Evolutionary conservation across 2,888 invertebrate genomes (phyloP).

Genomic region (Microctonus brassicae): DNA sequence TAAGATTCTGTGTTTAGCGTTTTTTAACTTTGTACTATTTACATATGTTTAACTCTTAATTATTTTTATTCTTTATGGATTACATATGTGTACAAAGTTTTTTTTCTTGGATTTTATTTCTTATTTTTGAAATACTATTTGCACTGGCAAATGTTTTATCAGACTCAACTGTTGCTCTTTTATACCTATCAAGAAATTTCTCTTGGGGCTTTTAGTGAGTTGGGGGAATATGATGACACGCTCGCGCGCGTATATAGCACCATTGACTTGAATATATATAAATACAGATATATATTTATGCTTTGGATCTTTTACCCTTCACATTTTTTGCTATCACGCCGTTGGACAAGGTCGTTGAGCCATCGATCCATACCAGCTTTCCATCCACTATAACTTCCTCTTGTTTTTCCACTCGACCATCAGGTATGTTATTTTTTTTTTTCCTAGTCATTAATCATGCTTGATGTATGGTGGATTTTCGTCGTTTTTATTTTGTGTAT

Average conservation of each 20-base stretch:
- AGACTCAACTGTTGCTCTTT: conserved; percentile 31
- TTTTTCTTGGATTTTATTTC: not conserved
- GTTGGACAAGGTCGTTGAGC: conserved; percentile 26
- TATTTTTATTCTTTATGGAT: not conserved
- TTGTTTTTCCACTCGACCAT: conserved; percentile 5
- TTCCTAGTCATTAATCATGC: conserved; percentile 22
- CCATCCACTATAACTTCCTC: conserved; percentile 6
- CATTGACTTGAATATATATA: not conserved
- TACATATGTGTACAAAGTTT: not conserved
- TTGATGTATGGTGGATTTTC: conserved; percentile 4
- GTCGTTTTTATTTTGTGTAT: not conserved
- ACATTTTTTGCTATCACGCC: conserved; percentile 8
- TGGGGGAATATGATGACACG: not conserved
- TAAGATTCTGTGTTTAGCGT: conserved; percentile 32
- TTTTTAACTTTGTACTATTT: not conserved
- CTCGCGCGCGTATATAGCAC: not conserved
- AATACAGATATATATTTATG: not conserved
- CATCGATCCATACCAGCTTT: conserved; percentile 22
- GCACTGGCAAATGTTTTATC: not conserved
- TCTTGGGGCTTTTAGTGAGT: conserved; percentile 14
- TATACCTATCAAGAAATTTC: conserved; percentile 14
- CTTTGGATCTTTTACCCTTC: not conserved
- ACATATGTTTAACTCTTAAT: not conserved
- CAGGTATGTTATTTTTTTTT: not conserved
- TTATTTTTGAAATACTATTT: not conserved